Evolutionary conservation across 2,888 invertebrate species (phyloP), one percentile per base, ranked within the genome.

Genomic region (Congeria kusceri): DNA sequence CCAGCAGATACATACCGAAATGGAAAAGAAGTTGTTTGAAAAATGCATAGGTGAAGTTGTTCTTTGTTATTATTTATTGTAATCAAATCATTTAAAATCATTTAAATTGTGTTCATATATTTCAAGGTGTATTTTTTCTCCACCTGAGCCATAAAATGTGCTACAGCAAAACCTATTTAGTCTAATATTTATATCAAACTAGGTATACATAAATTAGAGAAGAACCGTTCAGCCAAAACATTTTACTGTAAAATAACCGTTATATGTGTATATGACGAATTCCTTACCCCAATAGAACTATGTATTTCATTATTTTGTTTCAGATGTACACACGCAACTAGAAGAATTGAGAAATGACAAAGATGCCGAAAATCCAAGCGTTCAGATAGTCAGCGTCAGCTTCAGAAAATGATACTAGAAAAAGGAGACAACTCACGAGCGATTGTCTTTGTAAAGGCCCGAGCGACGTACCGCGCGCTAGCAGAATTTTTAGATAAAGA

Each of bases 361-460:
- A 62, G 27, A 23, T 5, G 56, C 23, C 15, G 76, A 65, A 63
- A 89, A 89, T 61, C 87, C 86, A 15, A 88, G 88, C 70, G 75
- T 89, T 9, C 39, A 39, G 1, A 73, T 65, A 9, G 57, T 89
- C 23, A 75, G 80, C 9, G 64, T 5, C 82, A 68, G 1, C 65
- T 88, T 18, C 49, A 62, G 27, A 58, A 79, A 18, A 62, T 80
- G 62, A 64, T 86, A 18, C 28, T 63, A 3, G 66, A 63, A 4
- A 70, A 84, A 46, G 80, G 84, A 20, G 72, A 71, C 1, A 73
- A 85, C 9, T 81, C 87, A 0, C 70, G 86, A n/a, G 86, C 83
- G 13, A 86, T 89, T 59, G 79, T 88, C 27, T 88, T 88, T 80
- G 88, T 89, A 7, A 82, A 86, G 53, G 84, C 86, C 3, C 71